Evolutionary conservation across 1,140 invertebrate species (phyloP).

Genomic region (Drusus annulatus): DNA sequence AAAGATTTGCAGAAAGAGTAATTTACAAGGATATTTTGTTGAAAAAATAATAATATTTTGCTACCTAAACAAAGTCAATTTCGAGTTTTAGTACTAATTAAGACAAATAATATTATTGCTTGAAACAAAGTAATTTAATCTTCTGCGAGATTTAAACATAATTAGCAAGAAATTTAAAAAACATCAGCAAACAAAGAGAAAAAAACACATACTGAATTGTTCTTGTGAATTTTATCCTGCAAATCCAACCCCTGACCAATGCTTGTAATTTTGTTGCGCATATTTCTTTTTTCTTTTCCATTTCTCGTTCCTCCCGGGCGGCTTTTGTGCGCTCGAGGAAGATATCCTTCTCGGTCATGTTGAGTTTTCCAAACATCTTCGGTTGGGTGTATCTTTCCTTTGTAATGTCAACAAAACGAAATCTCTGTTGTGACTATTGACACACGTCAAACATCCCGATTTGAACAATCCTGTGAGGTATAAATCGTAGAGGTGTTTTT

Average conservation of each 20-base stretch:
- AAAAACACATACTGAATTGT: constrained; percentile 76
- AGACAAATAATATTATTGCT: no score
- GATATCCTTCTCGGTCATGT: constrained; percentile 66
- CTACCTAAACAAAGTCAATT: no score
- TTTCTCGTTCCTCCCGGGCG: constrained; percentile 86
- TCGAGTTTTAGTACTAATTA: no score
- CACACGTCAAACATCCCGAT: background rate
- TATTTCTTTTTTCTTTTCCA: constrained; percentile 83
- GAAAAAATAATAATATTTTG: no score
- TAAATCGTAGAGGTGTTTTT: background rate
- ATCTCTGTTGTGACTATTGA: constrained; percentile 18
- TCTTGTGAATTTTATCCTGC: constrained; percentile 72
- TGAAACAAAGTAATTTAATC: no score
- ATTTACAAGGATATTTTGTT: no score
- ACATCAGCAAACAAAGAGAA: background rate
- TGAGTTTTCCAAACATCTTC: constrained; percentile 54
- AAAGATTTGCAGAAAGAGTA: no score
- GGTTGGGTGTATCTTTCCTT: background rate
- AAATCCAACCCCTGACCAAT: constrained; percentile 80
- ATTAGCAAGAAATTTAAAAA: background rate
- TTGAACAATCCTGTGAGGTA: background rate
- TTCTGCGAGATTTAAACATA: no score
- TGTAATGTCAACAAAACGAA: constrained; percentile 19
- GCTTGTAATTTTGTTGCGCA: constrained; percentile 83
- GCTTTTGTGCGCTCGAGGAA: constrained; percentile 90